Base-by-base conservation (phyloP, 2,113 vertebrate species). In the Pluvianellus socialis region DNA sequence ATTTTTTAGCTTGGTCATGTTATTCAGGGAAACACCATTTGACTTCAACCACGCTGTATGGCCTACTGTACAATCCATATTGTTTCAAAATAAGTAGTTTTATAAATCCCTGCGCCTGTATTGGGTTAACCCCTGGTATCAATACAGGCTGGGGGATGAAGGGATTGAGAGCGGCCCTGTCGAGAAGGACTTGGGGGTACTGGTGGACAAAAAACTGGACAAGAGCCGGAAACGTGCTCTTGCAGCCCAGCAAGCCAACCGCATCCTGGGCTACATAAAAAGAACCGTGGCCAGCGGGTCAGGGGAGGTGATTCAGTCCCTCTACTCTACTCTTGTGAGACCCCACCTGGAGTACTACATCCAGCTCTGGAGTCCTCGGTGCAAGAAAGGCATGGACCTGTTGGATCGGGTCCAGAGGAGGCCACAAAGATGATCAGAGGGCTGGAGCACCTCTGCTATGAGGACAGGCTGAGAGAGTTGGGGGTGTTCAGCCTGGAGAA, bases 21-120 rank as follows among this genome's bases (percentile, higher is more conserved):
- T 94, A 86, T 62, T 91, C 66, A 82, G 96, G 74, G 58, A 71
- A 47, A 24, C 18, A 92, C 58, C 7, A 32, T 32, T 70, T 92
- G 30, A 82, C 73, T 92, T 86, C 59, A 95, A 44, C 63, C 38
- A 86, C 70, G 22, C 4, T 59, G 17, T 79, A 52, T 55, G 53
- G 33, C n/a, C 65, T 82, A 71, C 22, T 86, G 28, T 88, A 61
- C 96, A 95, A 92, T 96, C 90, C 70, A 76, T 38, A 85, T 79
- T 22, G 38, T 76, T 88, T 91, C 88, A 94, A 96, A 83, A 62
- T 76, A 91, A 66, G 13, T 76, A 70, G 61, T 91, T 91, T 70
- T 96, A 84, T 88, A 86, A 89, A 72, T 10, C 32, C 19, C 27
- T 42, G 62, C 27, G 20, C 38, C 19, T 65, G 62, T 12, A 12